Evolutionary conservation across 2,888 invertebrate genomes (phyloP).

Genomic region (Agrypnus murinus): DNA sequence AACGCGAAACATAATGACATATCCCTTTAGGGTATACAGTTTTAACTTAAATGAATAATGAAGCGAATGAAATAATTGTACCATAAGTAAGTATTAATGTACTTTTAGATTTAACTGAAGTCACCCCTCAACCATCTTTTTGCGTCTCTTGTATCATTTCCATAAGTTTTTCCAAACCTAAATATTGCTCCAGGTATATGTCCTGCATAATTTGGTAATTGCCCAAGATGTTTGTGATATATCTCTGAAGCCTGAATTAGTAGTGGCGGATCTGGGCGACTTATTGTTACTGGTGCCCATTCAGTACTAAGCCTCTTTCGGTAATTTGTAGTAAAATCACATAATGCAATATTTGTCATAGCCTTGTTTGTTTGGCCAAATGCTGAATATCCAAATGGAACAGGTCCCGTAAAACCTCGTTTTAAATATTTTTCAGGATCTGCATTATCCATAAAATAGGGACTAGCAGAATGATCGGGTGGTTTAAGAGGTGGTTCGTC

Average conservation of each 20-base stretch:
- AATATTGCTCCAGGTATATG: constrained; percentile 85
- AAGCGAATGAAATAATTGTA: no score
- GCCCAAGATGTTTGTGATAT: constrained; percentile 83
- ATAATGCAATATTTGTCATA: constrained; percentile 81
- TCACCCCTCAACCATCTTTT: constrained; percentile 83
- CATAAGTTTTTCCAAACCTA: constrained; percentile 85
- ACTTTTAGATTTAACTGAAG: constrained; percentile 66
- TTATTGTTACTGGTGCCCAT: constrained; percentile 82
- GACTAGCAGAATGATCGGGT: constrained; percentile 76
- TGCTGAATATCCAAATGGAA: constrained; percentile 79
- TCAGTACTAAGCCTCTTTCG: constrained; percentile 81
- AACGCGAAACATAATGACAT: no score
- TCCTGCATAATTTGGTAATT: constrained; percentile 85
- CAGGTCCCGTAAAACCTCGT: constrained; percentile 80
- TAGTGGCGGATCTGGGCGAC: constrained; percentile 72
- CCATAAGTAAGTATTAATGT: neutral
- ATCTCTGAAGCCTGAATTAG: constrained; percentile 76
- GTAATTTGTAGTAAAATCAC: constrained; percentile 85
- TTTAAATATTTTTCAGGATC: constrained; percentile 79
- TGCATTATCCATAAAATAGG: constrained; percentile 79
- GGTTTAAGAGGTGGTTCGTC: constrained; percentile 77
- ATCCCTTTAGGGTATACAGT: no score
- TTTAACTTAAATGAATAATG: no score
- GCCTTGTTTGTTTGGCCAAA: constrained; percentile 79
- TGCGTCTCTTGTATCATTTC: constrained; percentile 82